Conservation (phyloP, 1,140 invertebrate species). For the Drosophila baimaii region DNA sequence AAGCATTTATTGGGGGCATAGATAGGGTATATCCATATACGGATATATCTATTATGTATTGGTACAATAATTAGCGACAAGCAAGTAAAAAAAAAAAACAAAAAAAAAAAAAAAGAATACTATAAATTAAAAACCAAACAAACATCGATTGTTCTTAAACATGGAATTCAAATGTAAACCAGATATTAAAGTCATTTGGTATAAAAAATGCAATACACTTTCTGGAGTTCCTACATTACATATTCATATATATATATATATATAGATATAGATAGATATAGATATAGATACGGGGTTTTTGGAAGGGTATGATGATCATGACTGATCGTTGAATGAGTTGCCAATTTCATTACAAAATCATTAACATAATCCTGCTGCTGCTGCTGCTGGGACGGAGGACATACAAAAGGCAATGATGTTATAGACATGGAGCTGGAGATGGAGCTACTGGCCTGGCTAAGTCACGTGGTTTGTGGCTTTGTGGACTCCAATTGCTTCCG, state of each 20-base stretch:
- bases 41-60: conserved; percentile 68
- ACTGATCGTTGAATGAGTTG: conserved; percentile 3
- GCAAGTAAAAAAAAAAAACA: conserved; percentile 53
- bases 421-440: no score
- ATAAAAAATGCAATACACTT: conserved; percentile 71
- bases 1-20: conserved; percentile 77
- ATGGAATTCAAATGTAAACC: conserved; percentile 80
- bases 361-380: conserved; percentile 11
- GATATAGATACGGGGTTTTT: background rate
- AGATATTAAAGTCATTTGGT: conserved; percentile 81
- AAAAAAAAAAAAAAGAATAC: conserved; percentile 19
- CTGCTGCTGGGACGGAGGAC: conserved; percentile 44
- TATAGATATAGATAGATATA: background rate
- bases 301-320: conserved; percentile 3
- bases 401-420: conserved; percentile 3
- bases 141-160: conserved; percentile 83
- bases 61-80: conserved; percentile 83
- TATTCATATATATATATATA: conserved; percentile 3
- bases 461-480: no score
- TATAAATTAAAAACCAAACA: no score
- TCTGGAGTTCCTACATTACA: conserved; percentile 36
- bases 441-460: no score
- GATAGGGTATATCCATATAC: conserved; percentile 49
- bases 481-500: conserved; percentile 61
- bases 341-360: background rate